Conservation (phyloP, 1,140 invertebrate species). For the Homarus americanus region DNA sequence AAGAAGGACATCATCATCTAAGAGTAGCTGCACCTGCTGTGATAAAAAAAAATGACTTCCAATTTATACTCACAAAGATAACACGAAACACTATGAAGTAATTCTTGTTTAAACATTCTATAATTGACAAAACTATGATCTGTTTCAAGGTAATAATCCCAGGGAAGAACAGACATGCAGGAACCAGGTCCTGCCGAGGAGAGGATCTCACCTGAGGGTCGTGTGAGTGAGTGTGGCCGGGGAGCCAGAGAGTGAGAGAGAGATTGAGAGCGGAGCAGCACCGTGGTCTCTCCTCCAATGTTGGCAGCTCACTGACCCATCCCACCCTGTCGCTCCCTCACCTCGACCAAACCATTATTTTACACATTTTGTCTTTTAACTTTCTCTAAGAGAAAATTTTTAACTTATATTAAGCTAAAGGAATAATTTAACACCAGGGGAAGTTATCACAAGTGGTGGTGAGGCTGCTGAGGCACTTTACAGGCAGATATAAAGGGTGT, state of each 20-base stretch:
- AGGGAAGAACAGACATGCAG: neutral
- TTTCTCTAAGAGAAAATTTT: neutral
- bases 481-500: neutral
- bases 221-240: neutral
- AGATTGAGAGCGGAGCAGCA: neutral
- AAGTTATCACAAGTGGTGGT: neutral
- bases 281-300: conserved; percentile 11
- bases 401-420: neutral
- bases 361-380: neutral
- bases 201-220: neutral
- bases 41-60: too few relatives aligned
- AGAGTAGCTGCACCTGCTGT: too few relatives aligned
- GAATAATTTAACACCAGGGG: conserved; percentile 3
- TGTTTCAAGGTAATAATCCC: neutral
- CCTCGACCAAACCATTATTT: neutral
- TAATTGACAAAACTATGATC: too few relatives aligned
- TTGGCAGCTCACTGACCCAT: conserved; percentile 30
- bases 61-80: too few relatives aligned
- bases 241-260: neutral
- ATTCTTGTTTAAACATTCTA: too few relatives aligned
- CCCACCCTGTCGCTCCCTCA: neutral
- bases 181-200: neutral
- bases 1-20: too few relatives aligned
- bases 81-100: too few relatives aligned
- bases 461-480: neutral